Evolutionary conservation across 2,113 vertebrate genomes (phyloP).

Genomic region (Vulpes vulpes): DNA sequence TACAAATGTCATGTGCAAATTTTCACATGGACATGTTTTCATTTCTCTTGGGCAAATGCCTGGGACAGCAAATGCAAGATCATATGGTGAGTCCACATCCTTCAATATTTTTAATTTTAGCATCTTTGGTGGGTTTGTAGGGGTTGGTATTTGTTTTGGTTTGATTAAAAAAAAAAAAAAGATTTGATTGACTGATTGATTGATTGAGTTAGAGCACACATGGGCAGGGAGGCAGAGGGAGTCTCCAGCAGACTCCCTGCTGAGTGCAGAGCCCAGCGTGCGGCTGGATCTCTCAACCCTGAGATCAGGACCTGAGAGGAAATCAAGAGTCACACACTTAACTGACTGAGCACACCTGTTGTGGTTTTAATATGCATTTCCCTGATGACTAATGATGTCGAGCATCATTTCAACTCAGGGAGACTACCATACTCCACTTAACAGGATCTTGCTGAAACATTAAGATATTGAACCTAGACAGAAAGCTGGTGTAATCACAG

Average conservation of each 20-base stretch:
- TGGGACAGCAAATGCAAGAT: not conserved
- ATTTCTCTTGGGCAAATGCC: not conserved
- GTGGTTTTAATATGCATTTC: not conserved
- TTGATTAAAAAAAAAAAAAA: not conserved
- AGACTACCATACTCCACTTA: not conserved
- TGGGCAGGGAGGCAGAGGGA: not conserved
- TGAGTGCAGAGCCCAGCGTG: fast-evolving
- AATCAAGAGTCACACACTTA: not conserved
- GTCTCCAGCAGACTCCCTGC: not conserved
- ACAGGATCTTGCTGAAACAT: not conserved
- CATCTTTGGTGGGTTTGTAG: not conserved
- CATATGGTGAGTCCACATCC: not conserved
- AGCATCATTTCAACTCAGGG: not conserved
- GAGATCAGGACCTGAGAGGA: not conserved
- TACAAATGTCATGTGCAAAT: not conserved
- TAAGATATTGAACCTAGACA: not conserved
- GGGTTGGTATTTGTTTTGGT: not conserved
- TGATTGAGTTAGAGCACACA: not conserved
- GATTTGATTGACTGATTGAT: not conserved
- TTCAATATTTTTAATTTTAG: not conserved
- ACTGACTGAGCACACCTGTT: not conserved
- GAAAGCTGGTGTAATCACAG: not conserved
- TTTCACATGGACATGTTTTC: not conserved
- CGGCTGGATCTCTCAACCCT: not conserved
- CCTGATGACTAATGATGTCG: not conserved